Base-by-base conservation (phyloP, 1,140 invertebrate species). In the Tetraneura akinire region DNA sequence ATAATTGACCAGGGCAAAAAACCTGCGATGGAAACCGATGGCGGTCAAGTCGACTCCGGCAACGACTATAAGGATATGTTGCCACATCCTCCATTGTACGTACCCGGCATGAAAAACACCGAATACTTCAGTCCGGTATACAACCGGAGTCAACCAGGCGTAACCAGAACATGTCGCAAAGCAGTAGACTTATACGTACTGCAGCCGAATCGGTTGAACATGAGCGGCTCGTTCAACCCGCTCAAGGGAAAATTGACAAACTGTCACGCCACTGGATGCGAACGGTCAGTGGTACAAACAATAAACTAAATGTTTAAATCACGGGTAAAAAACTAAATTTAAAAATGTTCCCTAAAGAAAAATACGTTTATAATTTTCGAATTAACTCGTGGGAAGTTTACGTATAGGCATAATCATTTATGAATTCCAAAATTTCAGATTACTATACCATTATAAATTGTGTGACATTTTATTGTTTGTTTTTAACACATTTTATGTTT, bases 231-330 rank as follows among this genome's bases (percentile, higher is more conserved):
- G 82, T 91, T 90, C 81, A 91, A 92, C 85, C 92, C 92, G 5
- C 86, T 94, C 0, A 93, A 96, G 86, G 94, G 94, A n/a, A 94
- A 95, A 85, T 87, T 96, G 1, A 96, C 94, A 1, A 96, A 96
- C 85, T 96, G 95, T 84, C 94, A 96, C 84, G 89, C 91, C 37
- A 93, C 93, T 23, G 93, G 94, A 82, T 96, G 95, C 85, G 94
- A 95, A 86, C 92, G 94, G 92, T 94, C 8, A 37, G 32, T 37
- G 3, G 32, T 37, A 37, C 8, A 37, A 37, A 37, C 8, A 37
- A 3, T 37, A 37, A 37, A 3, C 32, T 37, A 4, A n/a, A n/a
- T n/a, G n/a, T n/a, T n/a, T n/a, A n/a, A 37, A 37, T 37, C n/a
- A n/a, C n/a, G n/a, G n/a, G 51, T n/a, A 53, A 53, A 3, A 53